These are phyloP conservation scores for Actias luna DNA, from an alignment of 2,888 invertebrate species.

Conservation along the genomic window DNA sequence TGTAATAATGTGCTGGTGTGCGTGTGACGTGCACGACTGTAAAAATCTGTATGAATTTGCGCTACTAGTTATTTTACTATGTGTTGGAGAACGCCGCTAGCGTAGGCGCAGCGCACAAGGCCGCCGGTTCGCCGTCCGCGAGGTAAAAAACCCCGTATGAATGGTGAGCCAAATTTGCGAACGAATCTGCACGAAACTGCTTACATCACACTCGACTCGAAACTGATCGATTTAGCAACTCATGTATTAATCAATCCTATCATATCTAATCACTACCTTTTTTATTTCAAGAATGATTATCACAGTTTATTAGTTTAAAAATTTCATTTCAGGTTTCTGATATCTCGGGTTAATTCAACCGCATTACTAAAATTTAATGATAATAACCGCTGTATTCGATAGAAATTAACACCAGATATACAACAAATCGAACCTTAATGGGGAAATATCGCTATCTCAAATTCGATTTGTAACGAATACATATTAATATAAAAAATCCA, in stretches of 20 bases:
- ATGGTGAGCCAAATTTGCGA: slow-evolving; percentile 65
- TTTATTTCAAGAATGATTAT: neutral
- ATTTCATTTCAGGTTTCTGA: neutral
- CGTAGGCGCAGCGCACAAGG: slow-evolving; percentile 69
- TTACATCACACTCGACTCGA: slow-evolving; percentile 53
- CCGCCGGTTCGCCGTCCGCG: slow-evolving; percentile 69
- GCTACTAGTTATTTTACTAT: slow-evolving; percentile 19
- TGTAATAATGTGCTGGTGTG: neutral
- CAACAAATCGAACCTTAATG: neutral
- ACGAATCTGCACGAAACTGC: slow-evolving; percentile 57
- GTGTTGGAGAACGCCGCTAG: slow-evolving; percentile 25
- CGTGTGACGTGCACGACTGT: slow-evolving; percentile 4
- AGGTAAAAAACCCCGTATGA: slow-evolving; percentile 70
- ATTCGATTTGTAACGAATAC: neutral
- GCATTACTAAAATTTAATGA: neutral
- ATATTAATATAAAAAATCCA: neutral
- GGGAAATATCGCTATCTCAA: neutral
- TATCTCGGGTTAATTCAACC: neutral
- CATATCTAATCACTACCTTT: slow-evolving; percentile 11
- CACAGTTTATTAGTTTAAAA: neutral
- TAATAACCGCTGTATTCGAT: neutral
- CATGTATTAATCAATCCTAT: slow-evolving; percentile 24
- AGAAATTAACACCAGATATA: neutral
- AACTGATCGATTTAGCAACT: slow-evolving; percentile 31
- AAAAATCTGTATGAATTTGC: slow-evolving; percentile 19